Evolutionary conservation across 2,888 invertebrate species (phyloP).

Genomic region (Hipparchia sbordonii): DNA sequence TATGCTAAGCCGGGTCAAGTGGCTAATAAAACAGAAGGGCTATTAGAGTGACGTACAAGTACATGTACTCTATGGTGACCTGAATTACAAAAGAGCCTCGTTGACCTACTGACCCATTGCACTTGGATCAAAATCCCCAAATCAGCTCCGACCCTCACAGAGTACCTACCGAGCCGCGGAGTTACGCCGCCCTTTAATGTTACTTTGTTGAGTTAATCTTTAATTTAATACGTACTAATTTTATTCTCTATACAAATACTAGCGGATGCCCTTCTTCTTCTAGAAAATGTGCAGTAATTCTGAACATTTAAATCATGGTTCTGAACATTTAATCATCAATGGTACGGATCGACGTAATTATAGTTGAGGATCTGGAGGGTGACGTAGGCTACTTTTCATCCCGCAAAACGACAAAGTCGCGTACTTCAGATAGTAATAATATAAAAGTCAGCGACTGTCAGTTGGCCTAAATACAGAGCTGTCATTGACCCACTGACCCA

Average conservation of each 20-base stretch:
- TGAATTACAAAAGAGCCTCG: conserved; percentile 42
- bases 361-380: no score
- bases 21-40: conserved; percentile 11
- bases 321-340: no score
- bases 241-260: no score
- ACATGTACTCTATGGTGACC: conserved; percentile 25
- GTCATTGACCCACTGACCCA: conserved; percentile 75
- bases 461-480: conserved; percentile 39
- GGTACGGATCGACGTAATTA: no score
- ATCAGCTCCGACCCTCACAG: conserved; percentile 43
- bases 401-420: no score
- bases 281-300: no score
- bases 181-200: not conserved
- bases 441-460: conserved; percentile 17
- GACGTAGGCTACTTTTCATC: no score
- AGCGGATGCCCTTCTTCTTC: no score
- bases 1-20: conserved; percentile 14
- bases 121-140: conserved; percentile 73
- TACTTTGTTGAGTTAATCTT: no score
- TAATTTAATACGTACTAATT: no score
- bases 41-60: conserved; percentile 18
- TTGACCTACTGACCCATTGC: conserved; percentile 79
- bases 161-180: not conserved
- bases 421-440: no score
- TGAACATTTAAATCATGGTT: no score